Conservation (phyloP, 2,888 invertebrate species). For the Hemithea aestivaria region DNA sequence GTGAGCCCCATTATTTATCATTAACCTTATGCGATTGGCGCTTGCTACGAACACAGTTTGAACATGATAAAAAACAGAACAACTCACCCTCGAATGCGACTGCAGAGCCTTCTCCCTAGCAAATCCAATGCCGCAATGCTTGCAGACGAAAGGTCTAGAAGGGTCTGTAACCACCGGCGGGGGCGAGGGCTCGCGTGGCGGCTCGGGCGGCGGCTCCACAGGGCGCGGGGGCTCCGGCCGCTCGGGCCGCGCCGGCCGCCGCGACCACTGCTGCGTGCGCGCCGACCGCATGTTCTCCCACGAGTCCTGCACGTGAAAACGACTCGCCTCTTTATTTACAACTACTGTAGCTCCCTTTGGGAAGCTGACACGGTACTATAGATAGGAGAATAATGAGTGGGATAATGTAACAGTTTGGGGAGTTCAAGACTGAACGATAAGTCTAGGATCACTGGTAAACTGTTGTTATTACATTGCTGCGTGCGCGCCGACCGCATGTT, state of each 20-base stretch:
- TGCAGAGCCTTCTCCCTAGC: constrained; percentile 90
- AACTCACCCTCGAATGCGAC: constrained; percentile 84
- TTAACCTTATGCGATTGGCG: background rate
- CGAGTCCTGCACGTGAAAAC: constrained; percentile 43
- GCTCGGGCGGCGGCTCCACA: constrained; percentile 43
- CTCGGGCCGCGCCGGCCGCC: constrained; percentile 41
- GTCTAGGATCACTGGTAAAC: too few species aligned
- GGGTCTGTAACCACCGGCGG: too few species aligned
- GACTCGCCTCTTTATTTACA: constrained; percentile 14
- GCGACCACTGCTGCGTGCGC: constrained; percentile 74
- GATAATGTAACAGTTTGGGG: too few species aligned
- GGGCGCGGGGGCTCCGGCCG: constrained; percentile 33
- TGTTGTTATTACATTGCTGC: too few species aligned
- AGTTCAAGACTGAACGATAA: too few species aligned
- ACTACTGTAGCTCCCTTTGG: background rate
- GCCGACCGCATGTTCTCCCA: constrained; percentile 76
- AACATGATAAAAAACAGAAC: too few species aligned
- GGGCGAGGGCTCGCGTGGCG: constrained; percentile 26
- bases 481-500: constrained; percentile 75
- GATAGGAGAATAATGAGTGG: too few species aligned
- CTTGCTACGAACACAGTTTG: constrained; percentile 17
- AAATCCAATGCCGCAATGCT: constrained; percentile 80
- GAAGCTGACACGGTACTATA: too few species aligned
- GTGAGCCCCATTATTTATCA: background rate
- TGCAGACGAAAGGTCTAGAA: too few species aligned